Conservation (phyloP, 2,888 invertebrate genomes). For the Hipparchia semele region DNA sequence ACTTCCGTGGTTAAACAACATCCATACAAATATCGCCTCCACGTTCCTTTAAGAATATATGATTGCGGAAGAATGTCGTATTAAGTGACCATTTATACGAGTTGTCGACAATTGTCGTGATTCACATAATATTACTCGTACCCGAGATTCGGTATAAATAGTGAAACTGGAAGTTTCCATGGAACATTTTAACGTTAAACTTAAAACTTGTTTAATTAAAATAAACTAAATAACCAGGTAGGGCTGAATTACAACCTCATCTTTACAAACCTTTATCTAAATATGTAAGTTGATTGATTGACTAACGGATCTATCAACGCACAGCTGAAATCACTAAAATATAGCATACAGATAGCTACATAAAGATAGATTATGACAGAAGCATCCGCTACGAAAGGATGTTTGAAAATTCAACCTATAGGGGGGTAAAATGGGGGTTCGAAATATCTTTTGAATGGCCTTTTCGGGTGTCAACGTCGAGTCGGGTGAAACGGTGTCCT, state of each 20-base stretch:
- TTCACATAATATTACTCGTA: conserved; percentile 53
- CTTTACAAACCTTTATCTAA: too few species aligned
- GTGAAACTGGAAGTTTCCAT: not conserved
- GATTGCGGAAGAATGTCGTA: conserved; percentile 55
- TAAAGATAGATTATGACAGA: too few species aligned
- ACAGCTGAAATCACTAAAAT: not conserved
- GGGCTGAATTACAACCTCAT: too few species aligned
- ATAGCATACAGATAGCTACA: too few species aligned
- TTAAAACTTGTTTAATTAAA: too few species aligned
- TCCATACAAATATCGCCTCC: conserved; percentile 36
- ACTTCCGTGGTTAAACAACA: conserved; percentile 44
- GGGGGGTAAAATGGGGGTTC: too few species aligned
- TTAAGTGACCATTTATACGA: conserved; percentile 65
- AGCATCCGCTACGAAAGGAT: too few species aligned
- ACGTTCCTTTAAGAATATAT: conserved; percentile 40
- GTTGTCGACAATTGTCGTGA: conserved; percentile 58
- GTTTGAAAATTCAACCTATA: not conserved
- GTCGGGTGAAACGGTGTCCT: not conserved
- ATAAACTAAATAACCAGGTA: too few species aligned
- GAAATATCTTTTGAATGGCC: too few species aligned
- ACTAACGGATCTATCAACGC: not conserved
- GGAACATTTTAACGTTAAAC: too few species aligned
- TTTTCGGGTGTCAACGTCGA: too few species aligned
- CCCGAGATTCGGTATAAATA: conserved; percentile 49
- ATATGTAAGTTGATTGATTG: too few species aligned